Base-by-base conservation (phyloP, 2,797 vertebrate species). In the Hemibagrus guttatus region DNA sequence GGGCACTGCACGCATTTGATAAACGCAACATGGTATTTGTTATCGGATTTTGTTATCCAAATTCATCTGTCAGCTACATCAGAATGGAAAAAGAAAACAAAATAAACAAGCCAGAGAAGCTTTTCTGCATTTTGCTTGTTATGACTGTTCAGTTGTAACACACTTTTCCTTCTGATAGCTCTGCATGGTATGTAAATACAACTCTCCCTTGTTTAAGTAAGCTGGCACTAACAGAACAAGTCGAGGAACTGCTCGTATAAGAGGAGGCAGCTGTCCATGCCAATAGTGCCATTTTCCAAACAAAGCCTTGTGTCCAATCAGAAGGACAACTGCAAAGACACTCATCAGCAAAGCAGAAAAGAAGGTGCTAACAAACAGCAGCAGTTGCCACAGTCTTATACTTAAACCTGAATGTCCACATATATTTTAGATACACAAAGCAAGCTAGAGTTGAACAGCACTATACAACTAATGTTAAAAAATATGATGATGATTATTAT, bases 1-100 rank as follows among this genome's bases (percentile, higher is more conserved):
- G 92, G 90, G 93, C 89, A 83, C 92, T 92, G 93, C 89, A 91
- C 82, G 84, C 84, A 89, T 89, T 91, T 91, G 92, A 95, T 93
- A 94, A 93, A 91, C 86, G 66, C 79, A 92, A 90, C 89, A 90
- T 80, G 42, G 54, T 63, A 90, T 92, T 83, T 91, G 84, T 89
- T 85, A 84, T 84, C 35, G 19, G 56, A 74, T 87, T 92, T 83
- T 91, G 86, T 89, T 89, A 74, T 86, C 80, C 68, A 74, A 35
- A 28, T 56, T 42, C 61, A 71, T 84, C 88, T 84, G 90, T 92
- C 86, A 91, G 85, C 87, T 88, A 75, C 89, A 91, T 87, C 49
- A 88, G 86, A 90, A 90, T 46, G 86, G 64, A 75, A 91, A 90
- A 89, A 84, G 80, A 87, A 56, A 84, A 86, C 85, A 87, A 90